These are phyloP conservation scores for Macaca fascicularis DNA, from an alignment of 2,113 vertebrate species.

Conservation along the genomic window DNA sequence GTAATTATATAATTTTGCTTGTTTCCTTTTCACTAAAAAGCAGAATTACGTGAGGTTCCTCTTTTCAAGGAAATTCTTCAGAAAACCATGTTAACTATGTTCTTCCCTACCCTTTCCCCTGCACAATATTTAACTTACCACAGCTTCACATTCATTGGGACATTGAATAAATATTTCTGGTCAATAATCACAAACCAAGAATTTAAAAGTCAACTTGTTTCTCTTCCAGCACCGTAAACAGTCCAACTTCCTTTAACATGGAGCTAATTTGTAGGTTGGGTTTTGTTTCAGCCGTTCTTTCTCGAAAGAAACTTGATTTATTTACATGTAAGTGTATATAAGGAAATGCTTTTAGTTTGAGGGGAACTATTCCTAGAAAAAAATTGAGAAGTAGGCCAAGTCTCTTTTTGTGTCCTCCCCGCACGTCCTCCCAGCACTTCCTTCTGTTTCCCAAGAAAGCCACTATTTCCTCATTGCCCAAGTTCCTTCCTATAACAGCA, in stretches of 20 bases:
- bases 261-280: background rate
- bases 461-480: background rate
- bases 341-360: background rate
- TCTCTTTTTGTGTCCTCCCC: background rate
- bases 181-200: constrained; percentile 20
- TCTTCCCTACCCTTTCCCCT: background rate
- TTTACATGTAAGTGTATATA: background rate
- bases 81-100: constrained; percentile 59
- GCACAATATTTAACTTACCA: constrained; percentile 43
- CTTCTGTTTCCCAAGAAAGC: background rate
- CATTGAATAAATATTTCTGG: constrained; percentile 48
- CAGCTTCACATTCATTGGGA: background rate
- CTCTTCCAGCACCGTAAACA: background rate
- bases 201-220: constrained; percentile 29
- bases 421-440: background rate
- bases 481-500: background rate
- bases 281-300: constrained; percentile 21
- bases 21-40: constrained; percentile 39
- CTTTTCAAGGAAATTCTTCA: constrained; percentile 70
- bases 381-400: background rate
- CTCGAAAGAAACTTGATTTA: background rate
- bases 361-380: background rate
- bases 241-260: background rate
- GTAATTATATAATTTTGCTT: background rate
- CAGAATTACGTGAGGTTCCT: constrained; percentile 52